Base-by-base conservation (phyloP, 1,140 invertebrate species). In the Drosophila varians region DNA sequence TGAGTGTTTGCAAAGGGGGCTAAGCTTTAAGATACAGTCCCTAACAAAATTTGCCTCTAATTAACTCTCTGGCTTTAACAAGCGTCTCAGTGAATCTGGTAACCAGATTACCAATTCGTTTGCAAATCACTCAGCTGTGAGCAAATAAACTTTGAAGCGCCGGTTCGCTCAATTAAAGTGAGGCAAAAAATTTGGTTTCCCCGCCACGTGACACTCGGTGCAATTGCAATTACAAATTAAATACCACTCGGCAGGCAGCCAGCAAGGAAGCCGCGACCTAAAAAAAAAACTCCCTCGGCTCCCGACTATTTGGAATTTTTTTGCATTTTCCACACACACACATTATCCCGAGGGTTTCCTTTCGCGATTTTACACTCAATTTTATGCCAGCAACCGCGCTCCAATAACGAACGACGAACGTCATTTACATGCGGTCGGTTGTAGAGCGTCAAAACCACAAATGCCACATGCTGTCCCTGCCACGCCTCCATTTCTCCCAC, bases 331-430 rank as follows among this genome's bases (percentile, higher is more conserved):
- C n/a, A 14, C 14, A n/a, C 31, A n/a, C 31, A 12, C 31, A 31
- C 34, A 38, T 47, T 3, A 31, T 34, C 21, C 45, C 0, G 11
- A 11, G 9, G 28, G 46, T 77, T 71, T 47, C 31, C 31, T 18
- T 52, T 31, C 25, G 56, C 45, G 36, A 52, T 48, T 87, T 86
- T 86, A 66, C 70, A 76, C 62, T 73, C 66, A 84, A 82, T 87
- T 86, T 82, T 86, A 87, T 83, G 74, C 77, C 68, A 77, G 58
- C 61, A 60, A 86, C 80, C 82, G 73, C 73, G 82, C 80, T 66
- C 69, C 82, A 88, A 87, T 88, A 88, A 88, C 82, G 83, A 87
- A 87, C 82, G 82, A 88, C 82, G 83, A 87, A 87, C 76, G 82
- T 82, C 82, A 87, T 87, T 87, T 87, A 88, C 82, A 87, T 87